Base-by-base conservation (phyloP, 2,888 invertebrate genomes). In the Baronia brevicornis region DNA sequence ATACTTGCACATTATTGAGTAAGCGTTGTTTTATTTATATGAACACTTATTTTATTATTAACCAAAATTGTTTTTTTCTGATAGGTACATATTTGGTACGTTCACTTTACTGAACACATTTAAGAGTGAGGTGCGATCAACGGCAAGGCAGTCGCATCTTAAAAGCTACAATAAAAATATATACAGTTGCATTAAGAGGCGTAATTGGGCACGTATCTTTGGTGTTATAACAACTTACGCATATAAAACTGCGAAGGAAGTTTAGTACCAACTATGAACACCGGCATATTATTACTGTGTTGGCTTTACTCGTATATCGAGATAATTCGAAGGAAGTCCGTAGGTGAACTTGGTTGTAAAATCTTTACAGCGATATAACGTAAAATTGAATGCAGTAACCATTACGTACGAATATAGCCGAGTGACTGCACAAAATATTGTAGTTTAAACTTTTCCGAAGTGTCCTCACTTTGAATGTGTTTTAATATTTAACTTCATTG, bases 181-280 rank as follows among this genome's bases (percentile, higher is more conserved):
- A 29, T 29, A 35, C 7, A 30, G 21, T 17, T 26, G 17, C 30
- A 30, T 25, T 26, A 21, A 8, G 10, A 20, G 8, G 17, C 7
- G 17, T 19, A 33, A 33, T 23, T 21, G 28, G 19, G 15, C n/a
- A 18, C 27, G 18, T 19, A 17, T 14, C n/a, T n/a, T n/a, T n/a
- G n/a, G n/a, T n/a, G n/a, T n/a, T n/a, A n/a, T n/a, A n/a, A n/a
- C n/a, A n/a, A n/a, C n/a, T n/a, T n/a, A 10, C 21, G 27, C 23
- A 14, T 7, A 24, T 20, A 34, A 3, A 24, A n/a, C 13, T 23
- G 17, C 21, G 21, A 10, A 17, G 11, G n/a, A n/a, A 4, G 14
- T 34, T 25, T 34, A 29, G 29, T 29, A 19, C 20, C 23, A 29
- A 25, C 24, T 34, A 24, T 20, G 28, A 28, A 28, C 15, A 8